A percentile compares a stretch with the other conserved stretches of the same genome.
Evolutionary conservation across 2,113 vertebrate species (phyloP).

Genomic region (Rafetus swinhoei): DNA sequence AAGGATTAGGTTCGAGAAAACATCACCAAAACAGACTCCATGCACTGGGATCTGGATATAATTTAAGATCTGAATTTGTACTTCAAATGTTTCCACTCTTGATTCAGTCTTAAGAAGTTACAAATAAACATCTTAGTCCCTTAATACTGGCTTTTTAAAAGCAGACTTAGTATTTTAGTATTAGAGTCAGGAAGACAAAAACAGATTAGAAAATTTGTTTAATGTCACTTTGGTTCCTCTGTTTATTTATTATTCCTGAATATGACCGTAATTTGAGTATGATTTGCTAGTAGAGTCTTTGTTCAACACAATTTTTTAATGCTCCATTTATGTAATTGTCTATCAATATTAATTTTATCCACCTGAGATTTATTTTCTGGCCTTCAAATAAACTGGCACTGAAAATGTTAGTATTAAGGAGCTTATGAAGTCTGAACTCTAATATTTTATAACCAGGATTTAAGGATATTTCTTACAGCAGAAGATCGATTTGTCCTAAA

Average conservation of each 20-base stretch:
- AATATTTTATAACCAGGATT: neutral
- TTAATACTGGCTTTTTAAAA: conserved; percentile 3
- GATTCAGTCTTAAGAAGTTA: neutral
- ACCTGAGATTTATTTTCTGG: conserved; percentile 51
- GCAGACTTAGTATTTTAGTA: neutral
- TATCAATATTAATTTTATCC: conserved; percentile 50
- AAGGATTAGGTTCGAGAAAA: neutral
- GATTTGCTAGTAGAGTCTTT: conserved; percentile 77
- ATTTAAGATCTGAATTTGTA: neutral
- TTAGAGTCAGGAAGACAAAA: conserved; percentile 60
- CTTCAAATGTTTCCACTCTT: neutral
- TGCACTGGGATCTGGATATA: neutral
- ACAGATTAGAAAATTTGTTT: conserved; percentile 67
- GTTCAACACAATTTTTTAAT: conserved; percentile 64
- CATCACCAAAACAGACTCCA: neutral
- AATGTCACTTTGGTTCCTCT: conserved; percentile 81
- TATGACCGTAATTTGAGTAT: conserved; percentile 70
- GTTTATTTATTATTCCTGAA: conserved; percentile 70
- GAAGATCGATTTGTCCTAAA: neutral
- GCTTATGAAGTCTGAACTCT: neutral
- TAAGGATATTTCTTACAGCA: neutral
- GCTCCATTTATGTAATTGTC: conserved; percentile 59
- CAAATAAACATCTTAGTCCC: neutral
- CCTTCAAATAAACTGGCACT: neutral
- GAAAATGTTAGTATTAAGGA: neutral